Percentiles rank a stretch among this genome's conserved stretches.
phyloP scores from a whole-genome alignment of 2,888 invertebrate species.

The Mactromeris polynyma region DNA sequence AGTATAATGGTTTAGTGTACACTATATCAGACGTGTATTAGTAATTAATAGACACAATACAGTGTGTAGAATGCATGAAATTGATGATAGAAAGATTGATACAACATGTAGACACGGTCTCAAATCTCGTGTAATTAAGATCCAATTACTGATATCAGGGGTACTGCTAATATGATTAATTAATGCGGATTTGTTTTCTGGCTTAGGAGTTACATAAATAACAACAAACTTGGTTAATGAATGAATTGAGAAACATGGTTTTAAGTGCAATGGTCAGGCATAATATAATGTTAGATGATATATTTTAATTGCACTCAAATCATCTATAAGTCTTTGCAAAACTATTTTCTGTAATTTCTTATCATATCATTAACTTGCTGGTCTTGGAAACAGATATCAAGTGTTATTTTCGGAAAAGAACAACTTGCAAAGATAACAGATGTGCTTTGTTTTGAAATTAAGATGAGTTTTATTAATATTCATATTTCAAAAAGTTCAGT shows the following conservation, averaged over 20 bases:
- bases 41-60: background rate
- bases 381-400: too few species aligned
- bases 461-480: too few species aligned
- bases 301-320: too few species aligned
- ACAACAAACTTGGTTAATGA: conserved; percentile 1
- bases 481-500: too few species aligned
- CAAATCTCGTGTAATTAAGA: conserved; percentile 23
- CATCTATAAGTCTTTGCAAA: too few species aligned
- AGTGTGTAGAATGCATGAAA: background rate
- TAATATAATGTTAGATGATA: too few species aligned
- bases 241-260: background rate
- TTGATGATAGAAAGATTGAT: conserved; percentile 7
- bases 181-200: conserved; percentile 9
- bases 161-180: conserved; percentile 32
- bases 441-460: too few species aligned
- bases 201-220: background rate
- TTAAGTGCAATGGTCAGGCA: too few species aligned
- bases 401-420: too few species aligned
- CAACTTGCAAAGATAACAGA: too few species aligned
- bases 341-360: too few species aligned
- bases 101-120: background rate
- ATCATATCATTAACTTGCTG: too few species aligned
- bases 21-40: background rate
- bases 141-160: conserved; percentile 30
- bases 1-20: background rate